Evolutionary conservation across 2,888 invertebrate species (phyloP), one percentile per base, ranked within the genome.

Genomic region (Apodemia mormo): DNA sequence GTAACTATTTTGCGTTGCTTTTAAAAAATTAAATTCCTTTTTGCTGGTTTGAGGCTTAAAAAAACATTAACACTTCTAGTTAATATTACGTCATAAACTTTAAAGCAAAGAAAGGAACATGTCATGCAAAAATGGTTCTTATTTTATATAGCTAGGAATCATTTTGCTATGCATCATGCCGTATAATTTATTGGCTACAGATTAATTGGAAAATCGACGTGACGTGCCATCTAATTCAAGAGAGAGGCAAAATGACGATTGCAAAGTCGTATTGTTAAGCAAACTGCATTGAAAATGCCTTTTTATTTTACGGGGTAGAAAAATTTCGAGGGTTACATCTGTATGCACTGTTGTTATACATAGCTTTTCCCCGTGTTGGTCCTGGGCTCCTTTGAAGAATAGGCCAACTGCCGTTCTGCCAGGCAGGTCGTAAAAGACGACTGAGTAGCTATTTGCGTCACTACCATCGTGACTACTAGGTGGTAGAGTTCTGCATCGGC

Each of bases 201-300:
- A 71, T 74, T 81, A 80, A 83, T 83, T 82, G 83, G 81, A 77
- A 83, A 81, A 80, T 78, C 74, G 77, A 72, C 75, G 76, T 70
- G 76, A 73, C 75, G 70, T 74, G 76, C 76, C 77, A 76, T 72
- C 79, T 78, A 77, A 76, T 76, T 70, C 69, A 70, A 73, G 69
- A 54, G 65, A 37, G 52, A 67, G 70, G 72, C 69, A 69, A 70
- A 70, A 70, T 72, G 65, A 72, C 73, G 74, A 70, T 74, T 73
- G 70, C 40, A 68, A 70, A 67, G 68, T 30, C 72, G 73, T 77
- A 66, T 58, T 66, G 66, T 61, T 43, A 66, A 70, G 65, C 61
- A 52, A n/a, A 56, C 43, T 65, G 68, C 58, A 68, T 68, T 66
- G 67, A 70, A 66, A 40, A 52, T 65, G 37, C 33, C 29, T 66